Evolutionary conservation across 2,888 invertebrate species (phyloP), one percentile per base, ranked within the genome.

Genomic region (Brenthis daphne): DNA sequence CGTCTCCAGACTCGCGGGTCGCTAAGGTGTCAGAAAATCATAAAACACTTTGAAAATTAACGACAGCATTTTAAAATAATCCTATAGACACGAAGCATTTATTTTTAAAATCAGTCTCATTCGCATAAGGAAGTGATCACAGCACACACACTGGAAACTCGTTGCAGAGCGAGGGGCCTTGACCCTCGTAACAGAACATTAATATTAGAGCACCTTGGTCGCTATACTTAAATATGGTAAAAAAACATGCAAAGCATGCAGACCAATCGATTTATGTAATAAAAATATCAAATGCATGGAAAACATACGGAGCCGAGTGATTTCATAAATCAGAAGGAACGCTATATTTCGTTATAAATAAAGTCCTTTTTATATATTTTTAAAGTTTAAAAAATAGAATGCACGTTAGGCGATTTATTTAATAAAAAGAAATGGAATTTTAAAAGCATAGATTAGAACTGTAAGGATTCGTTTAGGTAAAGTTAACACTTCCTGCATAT

Each of bases 111-210:
- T 92, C 92, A 92, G 92, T 92, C 92, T 92, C 92, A 91, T 92
- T 90, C 90, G 88, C 92, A 92, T 92, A 92, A 92, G 92, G 92
- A 92, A 91, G 90, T 90, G 89, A 90, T 92, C 91, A 92, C 92
- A 92, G 91, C 90, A 90, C 87, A 85, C 88, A 87, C 90, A 91
- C 91, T 89, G 92, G 91, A 90, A 88, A 89, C 85, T 90, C 90
- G 90, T 89, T 88, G 90, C 87, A 85, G 86, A 83, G 82, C 85
- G 86, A 88, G 89, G 86, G 88, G 84, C 87, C 86, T 80, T 79
- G 87, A 80, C 89, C 89, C 88, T 85, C 88, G 79, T 77, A 87
- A 89, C 86, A 80, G 82, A 89, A 90, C 82, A 81, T 86, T 87
- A 84, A 86, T 79, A 87, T 86, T 88, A 90, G 87, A 91, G 91